Percentiles rank a stretch among this genome's conserved stretches.
Evolutionary conservation across 2,113 vertebrate genomes (phyloP).

Genomic region (Enhydra lutris): DNA sequence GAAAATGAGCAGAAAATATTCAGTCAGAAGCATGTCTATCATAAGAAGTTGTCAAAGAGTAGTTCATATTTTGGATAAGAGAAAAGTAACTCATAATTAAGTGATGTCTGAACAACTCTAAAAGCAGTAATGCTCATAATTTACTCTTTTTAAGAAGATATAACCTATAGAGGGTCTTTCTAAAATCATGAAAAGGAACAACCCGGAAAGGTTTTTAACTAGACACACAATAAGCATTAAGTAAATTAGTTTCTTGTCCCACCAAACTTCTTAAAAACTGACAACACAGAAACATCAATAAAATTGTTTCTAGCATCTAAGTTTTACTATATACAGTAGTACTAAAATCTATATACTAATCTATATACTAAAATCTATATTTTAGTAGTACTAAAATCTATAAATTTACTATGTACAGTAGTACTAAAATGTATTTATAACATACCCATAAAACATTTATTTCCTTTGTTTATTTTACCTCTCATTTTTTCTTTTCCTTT

Average conservation of each 20-base stretch:
- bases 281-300: not conserved
- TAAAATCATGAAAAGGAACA: not conserved
- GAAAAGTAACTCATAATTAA: not conserved
- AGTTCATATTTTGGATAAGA: not conserved
- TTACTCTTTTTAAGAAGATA: not conserved
- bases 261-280: not conserved
- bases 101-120: not conserved
- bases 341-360: not conserved
- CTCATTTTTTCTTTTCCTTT: conserved; percentile 8
- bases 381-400: not conserved
- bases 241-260: not conserved
- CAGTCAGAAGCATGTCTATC: not conserved
- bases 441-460: not conserved
- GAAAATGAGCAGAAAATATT: not conserved
- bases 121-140: not conserved
- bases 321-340: not conserved
- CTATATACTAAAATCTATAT: not conserved
- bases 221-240: not conserved
- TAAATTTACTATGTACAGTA: not conserved
- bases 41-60: not conserved
- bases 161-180: not conserved
- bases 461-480: conserved; percentile 4
- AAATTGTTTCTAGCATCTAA: not conserved
- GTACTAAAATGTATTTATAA: not conserved
- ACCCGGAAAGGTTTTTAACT: not conserved